Conservation (phyloP, 2,113 vertebrate genomes). For the Tiliqua scincoides region DNA sequence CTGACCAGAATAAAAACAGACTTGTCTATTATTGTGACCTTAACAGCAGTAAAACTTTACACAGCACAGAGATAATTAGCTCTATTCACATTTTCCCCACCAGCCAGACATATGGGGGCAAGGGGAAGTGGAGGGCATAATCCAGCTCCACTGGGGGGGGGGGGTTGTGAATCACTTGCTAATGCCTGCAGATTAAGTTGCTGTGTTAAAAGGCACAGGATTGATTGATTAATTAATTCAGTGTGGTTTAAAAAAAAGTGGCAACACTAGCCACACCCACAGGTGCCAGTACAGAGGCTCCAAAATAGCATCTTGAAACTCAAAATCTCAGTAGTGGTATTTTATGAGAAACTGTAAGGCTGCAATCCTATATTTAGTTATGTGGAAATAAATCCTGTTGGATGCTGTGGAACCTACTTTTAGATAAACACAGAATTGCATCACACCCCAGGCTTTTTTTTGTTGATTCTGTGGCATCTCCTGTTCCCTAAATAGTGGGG, state of each 20-base stretch:
- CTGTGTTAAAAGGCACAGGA: not conserved
- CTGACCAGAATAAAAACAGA: not conserved
- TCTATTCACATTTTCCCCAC: too few species aligned
- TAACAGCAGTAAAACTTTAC: not conserved
- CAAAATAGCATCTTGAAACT: not conserved
- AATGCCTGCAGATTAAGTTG: not conserved
- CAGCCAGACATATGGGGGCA: too few species aligned
- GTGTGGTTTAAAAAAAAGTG: not conserved
- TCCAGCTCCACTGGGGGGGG: too few species aligned
- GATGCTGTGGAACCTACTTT: too few species aligned
- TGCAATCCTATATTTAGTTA: too few species aligned
- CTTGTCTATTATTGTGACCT: not conserved
- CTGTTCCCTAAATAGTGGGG: too few species aligned
- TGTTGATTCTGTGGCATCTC: too few species aligned
- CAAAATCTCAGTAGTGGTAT: not conserved
- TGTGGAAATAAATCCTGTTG: too few species aligned
- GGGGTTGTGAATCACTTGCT: not conserved
- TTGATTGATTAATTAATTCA: too few species aligned
- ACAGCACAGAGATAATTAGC: not conserved
- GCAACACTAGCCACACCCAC: not conserved
- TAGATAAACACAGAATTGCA: too few species aligned
- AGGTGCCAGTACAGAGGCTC: not conserved
- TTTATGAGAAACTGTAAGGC: not conserved
- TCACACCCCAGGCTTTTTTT: too few species aligned
- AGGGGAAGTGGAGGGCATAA: too few species aligned